phyloP scores from a whole-genome alignment of 2,113 vertebrate species.

The Ptilorrhoa leucosticta region DNA sequence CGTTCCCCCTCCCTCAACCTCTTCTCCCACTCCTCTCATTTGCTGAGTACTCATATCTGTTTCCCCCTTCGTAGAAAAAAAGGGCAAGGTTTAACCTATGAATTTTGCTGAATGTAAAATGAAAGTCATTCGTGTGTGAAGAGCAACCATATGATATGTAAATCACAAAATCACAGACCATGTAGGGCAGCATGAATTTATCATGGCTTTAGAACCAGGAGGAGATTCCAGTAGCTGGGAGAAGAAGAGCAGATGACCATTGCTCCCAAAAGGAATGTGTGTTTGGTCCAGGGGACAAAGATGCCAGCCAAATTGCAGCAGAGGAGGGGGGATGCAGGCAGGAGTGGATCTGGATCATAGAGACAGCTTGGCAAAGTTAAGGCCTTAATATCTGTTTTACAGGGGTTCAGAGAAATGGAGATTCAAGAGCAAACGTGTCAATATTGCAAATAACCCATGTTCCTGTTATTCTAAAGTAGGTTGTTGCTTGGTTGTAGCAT shows the following conservation, averaged over 20 bases:
- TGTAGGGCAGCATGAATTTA: background rate
- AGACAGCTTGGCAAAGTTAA: background rate
- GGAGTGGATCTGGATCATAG: background rate
- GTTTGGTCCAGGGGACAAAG: background rate
- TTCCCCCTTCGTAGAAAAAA: background rate
- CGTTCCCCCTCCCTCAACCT: background rate
- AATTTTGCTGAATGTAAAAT: background rate
- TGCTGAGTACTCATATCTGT: background rate
- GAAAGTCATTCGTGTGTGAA: background rate
- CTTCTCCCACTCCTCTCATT: background rate
- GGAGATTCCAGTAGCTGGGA: background rate
- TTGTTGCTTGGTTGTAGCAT: background rate
- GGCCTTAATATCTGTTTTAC: background rate
- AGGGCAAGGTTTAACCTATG: background rate
- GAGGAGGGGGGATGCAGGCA: background rate
- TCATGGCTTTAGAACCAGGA: background rate
- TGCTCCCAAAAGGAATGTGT: background rate
- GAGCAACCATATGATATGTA: background rate
- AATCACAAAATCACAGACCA: slow-evolving; percentile 10
- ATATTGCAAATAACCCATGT: background rate
- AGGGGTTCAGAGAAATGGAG: background rate
- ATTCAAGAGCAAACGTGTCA: background rate
- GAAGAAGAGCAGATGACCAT: background rate
- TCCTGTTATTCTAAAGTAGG: background rate
- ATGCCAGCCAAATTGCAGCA: background rate